Base-by-base conservation (phyloP, 2,113 vertebrate species). In the Channa maculata region DNA sequence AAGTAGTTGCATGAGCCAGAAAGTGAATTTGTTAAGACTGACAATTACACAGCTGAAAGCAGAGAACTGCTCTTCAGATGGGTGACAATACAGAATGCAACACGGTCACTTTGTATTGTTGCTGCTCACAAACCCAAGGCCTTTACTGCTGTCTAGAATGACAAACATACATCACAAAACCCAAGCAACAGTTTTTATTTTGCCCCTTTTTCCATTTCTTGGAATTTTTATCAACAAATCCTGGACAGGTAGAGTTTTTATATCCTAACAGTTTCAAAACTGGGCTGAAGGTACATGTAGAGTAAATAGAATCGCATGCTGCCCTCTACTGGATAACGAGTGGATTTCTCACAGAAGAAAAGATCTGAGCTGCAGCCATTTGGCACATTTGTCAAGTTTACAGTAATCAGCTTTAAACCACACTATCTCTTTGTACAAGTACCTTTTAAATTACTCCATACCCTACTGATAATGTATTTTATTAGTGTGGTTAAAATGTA, bases 271-370 rank as follows among this genome's bases (percentile, higher is more conserved):
- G 60, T 55, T 37, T 67, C 45, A 52, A 1, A 13, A 2, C 4
- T 1, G 50, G 5, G 10, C 37, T 49, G 43, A 13, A 13, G 1
- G 49, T 5, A 11, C 14, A n/a, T 38, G 7, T 14, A 37, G 46
- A 37, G 46, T 12, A 75, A 87, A 52, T 43, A 5, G 15, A 1
- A 7, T 74, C 69, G 38, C 0, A 14, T 60, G 61, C 74, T 83
- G 82, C 43, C 88, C 86, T 85, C 91, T 89, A 82, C 84, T 88
- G 89, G 84, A 24, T 0, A 5, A 34, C 66, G 3, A 79, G 6
- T 51, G 53, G 0, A 64, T 46, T 34, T 68, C 3, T 12, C 13
- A 46, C 57, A 60, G 46, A 69, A 7, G 14, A 4, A 77, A 67
- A 67, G 34, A 6, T 4, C 51, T 49, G 13, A n/a, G 36, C 41